Percentiles rank a stretch among this genome's conserved stretches.
These are phyloP conservation scores for Drosophila barbarae DNA, from an alignment of 2,888 invertebrate species.

Conservation along the genomic window DNA sequence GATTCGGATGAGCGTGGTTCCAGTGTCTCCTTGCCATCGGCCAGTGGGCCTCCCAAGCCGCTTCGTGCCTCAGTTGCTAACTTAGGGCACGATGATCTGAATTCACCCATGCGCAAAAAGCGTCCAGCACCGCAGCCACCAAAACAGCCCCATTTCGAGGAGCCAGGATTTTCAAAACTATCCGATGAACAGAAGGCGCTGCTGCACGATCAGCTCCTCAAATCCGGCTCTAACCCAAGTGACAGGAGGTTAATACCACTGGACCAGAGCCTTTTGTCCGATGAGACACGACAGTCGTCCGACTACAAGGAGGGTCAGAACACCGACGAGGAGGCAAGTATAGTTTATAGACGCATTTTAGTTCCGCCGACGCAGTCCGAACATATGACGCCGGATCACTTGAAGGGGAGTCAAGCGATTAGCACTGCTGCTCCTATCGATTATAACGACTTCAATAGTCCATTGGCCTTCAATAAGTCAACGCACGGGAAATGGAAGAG, in stretches of 20 bases:
- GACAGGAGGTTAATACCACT: constrained; percentile 19
- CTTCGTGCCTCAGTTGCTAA: constrained; percentile 7
- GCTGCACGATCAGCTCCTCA: constrained; percentile 5
- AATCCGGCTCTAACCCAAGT: not conserved
- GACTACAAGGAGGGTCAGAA: constrained; percentile 11
- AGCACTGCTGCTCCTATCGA: constrained; percentile 9
- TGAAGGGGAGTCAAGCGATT: constrained; percentile 10
- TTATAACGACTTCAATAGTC: constrained; percentile 20
- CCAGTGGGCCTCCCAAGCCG: constrained; percentile 14
- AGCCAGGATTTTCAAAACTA: constrained; percentile 19
- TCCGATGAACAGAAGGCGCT: constrained; percentile 25
- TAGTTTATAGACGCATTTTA: constrained; percentile 21
- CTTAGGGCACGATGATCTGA: constrained; percentile 2
- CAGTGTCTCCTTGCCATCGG: constrained; percentile 20
- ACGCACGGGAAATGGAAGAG: constrained; percentile 22
- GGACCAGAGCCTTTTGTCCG: constrained; percentile 17
- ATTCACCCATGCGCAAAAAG: constrained; percentile 18
- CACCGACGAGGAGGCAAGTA: constrained; percentile 14
- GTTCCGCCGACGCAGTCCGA: constrained; percentile 23
- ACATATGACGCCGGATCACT: constrained; percentile 9
- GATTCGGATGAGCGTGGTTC: constrained; percentile 17
- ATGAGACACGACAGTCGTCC: constrained; percentile 2
- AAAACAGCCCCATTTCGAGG: constrained; percentile 8
- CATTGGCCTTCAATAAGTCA: constrained; percentile 12
- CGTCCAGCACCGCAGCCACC: constrained; percentile 23